phyloP scores from a whole-genome alignment of 2,888 invertebrate species.

The Syrista parreyssii region DNA sequence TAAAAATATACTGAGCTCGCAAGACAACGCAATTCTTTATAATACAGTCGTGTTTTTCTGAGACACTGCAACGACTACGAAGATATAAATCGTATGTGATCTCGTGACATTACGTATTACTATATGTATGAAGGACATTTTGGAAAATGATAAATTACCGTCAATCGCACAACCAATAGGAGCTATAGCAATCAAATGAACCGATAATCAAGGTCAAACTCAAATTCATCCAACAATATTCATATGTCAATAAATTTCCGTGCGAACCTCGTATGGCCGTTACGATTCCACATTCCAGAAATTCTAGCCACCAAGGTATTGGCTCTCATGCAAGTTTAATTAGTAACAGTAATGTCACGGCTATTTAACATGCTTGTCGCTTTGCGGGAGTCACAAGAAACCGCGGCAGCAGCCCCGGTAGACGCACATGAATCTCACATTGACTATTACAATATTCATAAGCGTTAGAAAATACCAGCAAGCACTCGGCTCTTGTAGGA shows the following conservation, averaged over 20 bases:
- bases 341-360: slow-evolving; percentile 26
- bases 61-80: background rate
- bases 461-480: slow-evolving; percentile 21
- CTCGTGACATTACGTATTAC: background rate
- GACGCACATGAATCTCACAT: slow-evolving; percentile 24
- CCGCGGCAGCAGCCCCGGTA: slow-evolving; percentile 11
- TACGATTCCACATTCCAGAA: slow-evolving; percentile 22
- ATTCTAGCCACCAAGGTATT: slow-evolving; percentile 21
- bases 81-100: background rate
- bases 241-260: slow-evolving; percentile 16
- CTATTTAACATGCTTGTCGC: slow-evolving; percentile 26
- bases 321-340: slow-evolving; percentile 26
- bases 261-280: slow-evolving; percentile 13
- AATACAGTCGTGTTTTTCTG: background rate
- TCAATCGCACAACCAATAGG: background rate
- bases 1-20: background rate
- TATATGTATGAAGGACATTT: background rate
- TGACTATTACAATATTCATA: slow-evolving; percentile 25
- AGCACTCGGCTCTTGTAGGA: slow-evolving; percentile 13
- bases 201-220: background rate
- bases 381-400: slow-evolving; percentile 23
- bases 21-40: background rate
- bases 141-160: background rate
- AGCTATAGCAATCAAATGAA: background rate
- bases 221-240: background rate